These are phyloP conservation scores for Philopedon plagiatum DNA, from an alignment of 2,888 invertebrate genomes.

Conservation along the genomic window DNA sequence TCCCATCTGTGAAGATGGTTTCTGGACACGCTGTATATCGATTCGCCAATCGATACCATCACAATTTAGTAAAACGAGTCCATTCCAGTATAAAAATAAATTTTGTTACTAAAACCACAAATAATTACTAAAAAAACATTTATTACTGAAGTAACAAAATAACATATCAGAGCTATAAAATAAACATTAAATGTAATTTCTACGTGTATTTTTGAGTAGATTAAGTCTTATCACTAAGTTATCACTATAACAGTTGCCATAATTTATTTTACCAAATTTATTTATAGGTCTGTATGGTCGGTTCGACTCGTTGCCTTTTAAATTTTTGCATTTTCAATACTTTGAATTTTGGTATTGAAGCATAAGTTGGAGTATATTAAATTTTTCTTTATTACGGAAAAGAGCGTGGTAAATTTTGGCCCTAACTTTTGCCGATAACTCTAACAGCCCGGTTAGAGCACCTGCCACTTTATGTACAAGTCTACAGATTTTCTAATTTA, in stretches of 20 bases:
- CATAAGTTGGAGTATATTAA: too few species aligned
- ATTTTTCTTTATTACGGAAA: too few species aligned
- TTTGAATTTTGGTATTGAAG: too few species aligned
- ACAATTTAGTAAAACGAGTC: background rate
- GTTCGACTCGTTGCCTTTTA: too few species aligned
- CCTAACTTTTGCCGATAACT: too few species aligned
- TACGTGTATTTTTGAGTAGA: background rate
- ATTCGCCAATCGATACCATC: too few species aligned
- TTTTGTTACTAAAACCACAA: background rate
- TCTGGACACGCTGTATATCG: too few species aligned
- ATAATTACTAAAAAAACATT: background rate
- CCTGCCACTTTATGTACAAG: too few species aligned
- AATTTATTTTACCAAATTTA: background rate
- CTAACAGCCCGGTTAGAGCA: too few species aligned
- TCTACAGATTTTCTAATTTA: too few species aligned
- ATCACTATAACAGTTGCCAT: background rate
- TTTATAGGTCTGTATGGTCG: background rate
- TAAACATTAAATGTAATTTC: background rate
- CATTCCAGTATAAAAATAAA: background rate
- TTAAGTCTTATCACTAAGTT: background rate
- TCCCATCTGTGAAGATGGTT: too few species aligned
- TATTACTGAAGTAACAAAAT: background rate
- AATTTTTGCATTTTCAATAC: conserved; percentile 25
- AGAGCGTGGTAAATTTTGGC: too few species aligned
- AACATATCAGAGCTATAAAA: background rate